Base-by-base conservation (phyloP, 1,140 invertebrate species). In the Cotesia glomerata region DNA sequence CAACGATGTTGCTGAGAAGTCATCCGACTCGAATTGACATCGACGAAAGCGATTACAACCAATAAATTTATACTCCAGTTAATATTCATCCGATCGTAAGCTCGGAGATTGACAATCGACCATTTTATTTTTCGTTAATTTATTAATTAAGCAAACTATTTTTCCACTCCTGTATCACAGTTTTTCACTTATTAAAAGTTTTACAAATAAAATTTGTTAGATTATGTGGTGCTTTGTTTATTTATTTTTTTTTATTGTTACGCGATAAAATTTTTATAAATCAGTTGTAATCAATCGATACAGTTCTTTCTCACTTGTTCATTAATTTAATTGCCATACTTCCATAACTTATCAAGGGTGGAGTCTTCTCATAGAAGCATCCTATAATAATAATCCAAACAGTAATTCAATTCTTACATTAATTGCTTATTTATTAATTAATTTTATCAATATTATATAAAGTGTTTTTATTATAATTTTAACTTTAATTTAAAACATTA, bases 281-380 rank as follows among this genome's bases (percentile, higher is more conserved):
- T 76, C 74, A 75, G 72, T 75, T 75, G 67, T 75, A 73, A 78
- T 78, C 77, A 78, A 77, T 78, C 76, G 74, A 73, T 26, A 26
- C 52, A 68, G 56, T 58, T 39, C 65, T 69, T 75, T 73, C 36
- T 71, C 72, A 14, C 39, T 32, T 7, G 66, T 66, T 56, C 45
- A 59, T 52, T 35, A 71, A 52, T 67, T 73, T n/a, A 67, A 63
- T 65, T 73, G 62, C 63, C 69, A 72, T 70, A 74, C 74, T 77
- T 73, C 73, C 65, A 78, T 72, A 58, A 61, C 16, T 39, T 69
- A 32, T 69, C 59, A n/a, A 70, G 13, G 39, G 63, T 14, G 14
- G 14, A 35, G 1, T 45, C 56, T 32, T 59, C 56, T 72, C 71
- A 72, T 9, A 67, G 63, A 18, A 72, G 61, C 77, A 78, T 78